A percentile compares a stretch with the other conserved stretches of the same genome.
Evolutionary conservation across 2,888 invertebrate species (phyloP).

Genomic region (Notocelia uddmanniana): DNA sequence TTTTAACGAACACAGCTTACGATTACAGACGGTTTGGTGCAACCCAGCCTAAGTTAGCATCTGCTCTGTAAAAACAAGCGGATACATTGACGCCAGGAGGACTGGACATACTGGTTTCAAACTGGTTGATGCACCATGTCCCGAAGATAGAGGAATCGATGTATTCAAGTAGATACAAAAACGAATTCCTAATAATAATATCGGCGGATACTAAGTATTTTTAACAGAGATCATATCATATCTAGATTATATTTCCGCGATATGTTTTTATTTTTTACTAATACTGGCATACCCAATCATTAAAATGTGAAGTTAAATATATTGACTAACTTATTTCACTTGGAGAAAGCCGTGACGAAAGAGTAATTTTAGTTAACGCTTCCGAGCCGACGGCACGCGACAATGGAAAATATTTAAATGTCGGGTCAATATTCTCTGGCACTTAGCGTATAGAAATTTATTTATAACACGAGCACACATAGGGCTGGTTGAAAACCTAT

Average conservation of each 20-base stretch:
- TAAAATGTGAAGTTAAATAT: not conserved
- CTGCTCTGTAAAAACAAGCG: constrained; percentile 26
- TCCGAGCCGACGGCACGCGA: constrained; percentile 28
- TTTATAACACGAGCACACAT: constrained; percentile 18
- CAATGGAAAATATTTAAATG: constrained; percentile 35
- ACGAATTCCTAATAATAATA: not conserved
- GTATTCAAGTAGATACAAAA: not conserved
- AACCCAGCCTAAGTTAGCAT: too few species aligned
- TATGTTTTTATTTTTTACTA: too few species aligned
- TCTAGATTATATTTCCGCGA: not conserved
- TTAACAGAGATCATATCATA: not conserved
- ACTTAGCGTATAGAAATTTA: constrained; percentile 29
- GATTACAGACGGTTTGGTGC: too few species aligned
- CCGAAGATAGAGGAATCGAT: not conserved
- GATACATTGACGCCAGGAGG: constrained; percentile 22
- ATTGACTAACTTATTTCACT: constrained; percentile 9
- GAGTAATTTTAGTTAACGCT: constrained; percentile 22
- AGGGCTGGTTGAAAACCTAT: constrained; percentile 10
- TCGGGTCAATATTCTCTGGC: constrained; percentile 33
- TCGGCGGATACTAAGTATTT: not conserved
- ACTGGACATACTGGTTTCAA: constrained; percentile 26
- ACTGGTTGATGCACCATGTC: constrained; percentile 11
- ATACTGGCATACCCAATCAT: not conserved
- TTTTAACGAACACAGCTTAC: too few species aligned
- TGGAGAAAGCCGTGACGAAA: constrained; percentile 18